Conservation (phyloP, 2,113 vertebrate genomes). For the Sapajus apella region DNA sequence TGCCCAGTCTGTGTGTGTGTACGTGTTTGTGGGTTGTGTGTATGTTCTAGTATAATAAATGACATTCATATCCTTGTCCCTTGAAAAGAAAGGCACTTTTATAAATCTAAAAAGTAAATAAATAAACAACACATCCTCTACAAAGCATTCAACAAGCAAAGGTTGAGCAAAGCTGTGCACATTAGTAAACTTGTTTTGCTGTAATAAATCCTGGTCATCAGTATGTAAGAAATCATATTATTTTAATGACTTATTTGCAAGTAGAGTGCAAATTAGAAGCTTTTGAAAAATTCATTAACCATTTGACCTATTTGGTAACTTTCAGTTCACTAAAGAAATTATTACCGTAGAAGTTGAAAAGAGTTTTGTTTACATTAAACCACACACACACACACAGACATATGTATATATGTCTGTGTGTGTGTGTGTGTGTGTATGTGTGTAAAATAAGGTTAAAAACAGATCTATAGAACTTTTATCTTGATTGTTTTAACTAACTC, state of each 20-base stretch:
- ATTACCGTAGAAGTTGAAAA: not conserved
- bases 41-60: not conserved
- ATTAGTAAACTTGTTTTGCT: not conserved
- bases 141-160: constrained; percentile 27
- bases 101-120: not conserved
- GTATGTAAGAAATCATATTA: not conserved
- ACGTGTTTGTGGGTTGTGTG: not conserved
- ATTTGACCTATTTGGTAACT: not conserved
- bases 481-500: not conserved
- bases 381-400: no score
- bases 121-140: not conserved
- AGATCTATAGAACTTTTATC: not conserved
- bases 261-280: constrained; percentile 3
- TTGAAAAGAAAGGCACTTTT: not conserved
- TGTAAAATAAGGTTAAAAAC: not conserved
- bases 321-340: constrained; percentile 19
- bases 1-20: not conserved
- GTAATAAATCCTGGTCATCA: not conserved
- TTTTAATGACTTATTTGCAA: constrained; percentile 30
- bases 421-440: not conserved
- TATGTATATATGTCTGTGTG: rapidly evolving
- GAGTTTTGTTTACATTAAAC: not conserved
- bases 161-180: not conserved
- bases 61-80: not conserved
- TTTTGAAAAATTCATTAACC: constrained; percentile 51